phyloP scores from a whole-genome alignment of 2,888 invertebrate genomes.

The Rotaria magnacalcarata region DNA sequence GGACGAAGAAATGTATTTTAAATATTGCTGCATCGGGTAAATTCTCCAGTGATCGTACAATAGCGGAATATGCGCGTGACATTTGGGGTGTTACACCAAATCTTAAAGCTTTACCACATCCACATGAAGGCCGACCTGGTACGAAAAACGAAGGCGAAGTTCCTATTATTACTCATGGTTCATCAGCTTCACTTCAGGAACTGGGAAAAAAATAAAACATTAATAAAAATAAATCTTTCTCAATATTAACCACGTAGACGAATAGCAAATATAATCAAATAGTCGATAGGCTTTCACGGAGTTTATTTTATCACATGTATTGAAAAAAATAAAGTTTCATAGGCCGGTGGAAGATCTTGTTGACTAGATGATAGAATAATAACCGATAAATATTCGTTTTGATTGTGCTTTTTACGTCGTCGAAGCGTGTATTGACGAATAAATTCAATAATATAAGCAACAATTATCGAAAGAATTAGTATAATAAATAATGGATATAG shows the following conservation, averaged over 20 bases:
- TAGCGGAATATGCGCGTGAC: constrained; percentile 87
- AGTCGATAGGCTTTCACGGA: not conserved
- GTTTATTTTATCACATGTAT: not conserved
- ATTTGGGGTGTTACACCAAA: constrained; percentile 92
- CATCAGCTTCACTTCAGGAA: not conserved
- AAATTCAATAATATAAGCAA: constrained; percentile 1
- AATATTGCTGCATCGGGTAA: constrained; percentile 97
- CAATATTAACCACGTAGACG: not conserved
- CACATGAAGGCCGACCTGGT: constrained; percentile 45
- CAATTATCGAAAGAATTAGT: not conserved
- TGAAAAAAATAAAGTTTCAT: constrained; percentile 12
- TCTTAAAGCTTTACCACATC: constrained; percentile 41
- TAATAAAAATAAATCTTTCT: not conserved
- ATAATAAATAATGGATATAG: not conserved
- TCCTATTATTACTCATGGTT: not conserved
- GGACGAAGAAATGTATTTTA: constrained; percentile 89
- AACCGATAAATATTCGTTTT: not conserved
- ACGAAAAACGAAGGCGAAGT: constrained; percentile 44
- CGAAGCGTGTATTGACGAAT: not conserved
- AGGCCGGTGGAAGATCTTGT: not conserved
- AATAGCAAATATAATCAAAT: not conserved
- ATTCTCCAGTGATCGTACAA: constrained; percentile 86
- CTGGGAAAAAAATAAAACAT: not conserved
- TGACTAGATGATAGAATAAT: not conserved
- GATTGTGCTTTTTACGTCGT: not conserved